Evolutionary conservation across 2,888 invertebrate species (phyloP).

Genomic region (Brachylomia viminalis): DNA sequence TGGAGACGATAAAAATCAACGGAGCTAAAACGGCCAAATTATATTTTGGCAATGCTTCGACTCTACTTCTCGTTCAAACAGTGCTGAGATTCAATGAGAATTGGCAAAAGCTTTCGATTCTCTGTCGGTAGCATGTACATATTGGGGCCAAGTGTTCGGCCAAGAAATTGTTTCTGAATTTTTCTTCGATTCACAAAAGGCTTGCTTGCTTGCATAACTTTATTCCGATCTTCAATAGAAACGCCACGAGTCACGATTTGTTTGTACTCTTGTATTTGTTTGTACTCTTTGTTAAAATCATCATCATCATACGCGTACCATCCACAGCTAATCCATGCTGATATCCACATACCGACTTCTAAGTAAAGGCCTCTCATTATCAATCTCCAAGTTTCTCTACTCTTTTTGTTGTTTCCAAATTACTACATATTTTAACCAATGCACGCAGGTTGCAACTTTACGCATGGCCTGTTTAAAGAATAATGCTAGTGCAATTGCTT

Average conservation of each 20-base stretch:
- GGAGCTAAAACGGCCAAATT: constrained; percentile 69
- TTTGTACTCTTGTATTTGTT: not conserved
- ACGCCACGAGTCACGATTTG: not conserved
- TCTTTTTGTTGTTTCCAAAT: not conserved
- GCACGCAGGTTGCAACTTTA: not conserved
- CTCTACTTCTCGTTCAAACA: constrained; percentile 45
- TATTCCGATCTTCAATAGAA: not conserved
- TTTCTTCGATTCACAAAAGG: constrained; percentile 24
- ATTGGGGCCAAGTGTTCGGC: constrained; percentile 62
- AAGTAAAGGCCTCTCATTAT: too few species aligned
- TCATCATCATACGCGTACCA: too few species aligned
- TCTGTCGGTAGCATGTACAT: constrained; percentile 51
- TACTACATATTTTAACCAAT: too few species aligned
- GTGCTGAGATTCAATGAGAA: constrained; percentile 66
- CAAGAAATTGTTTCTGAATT: constrained; percentile 58
- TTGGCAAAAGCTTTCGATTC: constrained; percentile 63
- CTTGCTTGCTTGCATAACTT: constrained; percentile 22
- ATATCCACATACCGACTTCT: not conserved
- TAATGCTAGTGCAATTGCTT: not conserved
- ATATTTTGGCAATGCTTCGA: constrained; percentile 68
- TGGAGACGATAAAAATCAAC: constrained; percentile 70
- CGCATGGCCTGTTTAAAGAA: not conserved
- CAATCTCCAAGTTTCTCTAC: not conserved
- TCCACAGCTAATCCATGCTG: too few species aligned
- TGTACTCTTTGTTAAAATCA: not conserved